phyloP scores from a whole-genome alignment of 2,888 invertebrate species.

The Drosophila aldrichi region DNA sequence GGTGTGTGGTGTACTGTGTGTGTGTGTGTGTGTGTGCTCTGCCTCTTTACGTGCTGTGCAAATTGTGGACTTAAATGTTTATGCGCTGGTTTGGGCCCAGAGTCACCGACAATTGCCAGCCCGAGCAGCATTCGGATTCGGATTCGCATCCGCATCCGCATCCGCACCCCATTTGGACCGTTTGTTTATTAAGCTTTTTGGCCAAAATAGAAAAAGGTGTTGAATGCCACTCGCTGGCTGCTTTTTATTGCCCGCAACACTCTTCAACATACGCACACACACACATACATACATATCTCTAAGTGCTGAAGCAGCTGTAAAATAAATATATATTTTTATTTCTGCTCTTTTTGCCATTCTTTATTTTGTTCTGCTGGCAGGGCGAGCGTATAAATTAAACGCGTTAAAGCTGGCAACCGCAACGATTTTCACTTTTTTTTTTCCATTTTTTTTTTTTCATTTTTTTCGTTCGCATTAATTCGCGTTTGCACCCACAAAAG shows the following conservation, averaged over 20 bases:
- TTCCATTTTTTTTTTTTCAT: constrained; percentile 13
- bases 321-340: constrained; percentile 82
- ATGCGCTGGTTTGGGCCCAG: constrained; percentile 63
- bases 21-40: constrained; percentile 30
- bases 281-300: constrained; percentile 38
- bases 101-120: constrained; percentile 45
- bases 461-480: constrained; percentile 60
- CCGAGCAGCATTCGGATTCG: constrained; percentile 14
- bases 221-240: constrained; percentile 77
- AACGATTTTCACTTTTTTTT: constrained; percentile 57
- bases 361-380: constrained; percentile 60
- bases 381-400: constrained; percentile 77
- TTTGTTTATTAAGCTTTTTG: constrained; percentile 79
- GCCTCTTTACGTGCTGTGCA: constrained; percentile 69
- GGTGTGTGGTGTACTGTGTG: constrained; percentile 23
- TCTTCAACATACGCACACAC: constrained; percentile 21
- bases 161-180: constrained; percentile 68
- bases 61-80: constrained; percentile 83
- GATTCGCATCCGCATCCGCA: constrained; percentile 44
- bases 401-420: constrained; percentile 80
- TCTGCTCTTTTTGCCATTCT: constrained; percentile 58
- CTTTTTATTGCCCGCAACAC: constrained; percentile 70
- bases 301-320: constrained; percentile 80
- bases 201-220: constrained; percentile 74
- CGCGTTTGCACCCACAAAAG: constrained; percentile 75